Evolutionary conservation across 2,113 vertebrate genomes (phyloP).

Genomic region (Psophia crepitans): DNA sequence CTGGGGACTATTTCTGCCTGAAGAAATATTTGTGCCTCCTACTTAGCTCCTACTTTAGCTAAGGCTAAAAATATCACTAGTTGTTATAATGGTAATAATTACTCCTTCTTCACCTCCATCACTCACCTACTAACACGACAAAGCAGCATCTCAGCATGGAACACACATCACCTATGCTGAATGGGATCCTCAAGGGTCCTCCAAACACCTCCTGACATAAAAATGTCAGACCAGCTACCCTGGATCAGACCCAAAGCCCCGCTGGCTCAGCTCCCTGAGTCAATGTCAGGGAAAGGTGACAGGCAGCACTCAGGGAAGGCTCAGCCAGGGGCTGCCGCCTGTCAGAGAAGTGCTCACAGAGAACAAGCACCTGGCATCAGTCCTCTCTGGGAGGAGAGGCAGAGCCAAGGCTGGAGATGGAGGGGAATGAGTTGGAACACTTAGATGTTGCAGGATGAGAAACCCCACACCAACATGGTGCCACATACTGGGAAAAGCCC

Average conservation of each 20-base stretch:
- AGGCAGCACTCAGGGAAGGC: not conserved
- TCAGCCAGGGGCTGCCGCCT: not conserved
- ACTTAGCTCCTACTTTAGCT: not conserved
- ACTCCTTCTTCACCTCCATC: not conserved
- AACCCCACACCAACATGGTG: rapidly evolving
- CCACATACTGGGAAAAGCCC: not conserved
- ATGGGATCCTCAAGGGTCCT: not conserved
- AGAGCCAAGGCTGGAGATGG: not conserved
- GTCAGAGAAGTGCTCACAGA: not conserved
- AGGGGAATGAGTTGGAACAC: not conserved
- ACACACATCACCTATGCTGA: rapidly evolving
- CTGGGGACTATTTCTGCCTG: not conserved
- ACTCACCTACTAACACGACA: not conserved
- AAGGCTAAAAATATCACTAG: not conserved
- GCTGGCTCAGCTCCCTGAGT: not conserved
- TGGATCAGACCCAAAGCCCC: not conserved
- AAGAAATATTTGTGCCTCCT: not conserved
- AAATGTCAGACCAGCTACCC: not conserved
- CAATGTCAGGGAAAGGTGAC: not conserved
- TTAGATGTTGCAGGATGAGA: not conserved
- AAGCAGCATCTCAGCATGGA: not conserved
- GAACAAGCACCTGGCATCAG: rapidly evolving
- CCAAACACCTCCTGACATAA: not conserved
- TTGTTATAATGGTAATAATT: not conserved
- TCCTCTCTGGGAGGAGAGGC: not conserved